phyloP scores from a whole-genome alignment of 2,113 vertebrate species.

The Lipophrys pholis region DNA sequence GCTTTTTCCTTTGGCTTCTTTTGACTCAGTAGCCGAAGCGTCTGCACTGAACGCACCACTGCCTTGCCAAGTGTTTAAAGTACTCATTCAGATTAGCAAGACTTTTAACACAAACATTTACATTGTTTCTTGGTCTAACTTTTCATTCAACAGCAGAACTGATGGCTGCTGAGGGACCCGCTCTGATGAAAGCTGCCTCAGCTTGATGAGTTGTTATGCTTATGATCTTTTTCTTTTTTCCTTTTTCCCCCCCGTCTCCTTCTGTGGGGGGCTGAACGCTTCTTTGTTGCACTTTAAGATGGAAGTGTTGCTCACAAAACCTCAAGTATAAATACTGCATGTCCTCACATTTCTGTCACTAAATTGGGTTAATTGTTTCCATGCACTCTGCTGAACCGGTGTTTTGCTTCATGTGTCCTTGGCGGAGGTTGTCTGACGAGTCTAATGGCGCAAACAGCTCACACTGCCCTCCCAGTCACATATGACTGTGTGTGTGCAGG shows the following conservation, averaged over 20 bases:
- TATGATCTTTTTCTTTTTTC: not conserved
- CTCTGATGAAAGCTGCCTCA: not conserved
- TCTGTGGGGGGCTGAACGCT: not conserved
- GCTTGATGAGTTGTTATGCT: conserved; percentile 11
- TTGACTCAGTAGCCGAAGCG: not conserved
- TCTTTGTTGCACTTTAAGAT: conserved; percentile 6
- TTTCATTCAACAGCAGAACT: not conserved
- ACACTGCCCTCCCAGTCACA: conserved; percentile 4
- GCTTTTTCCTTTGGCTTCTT: not conserved
- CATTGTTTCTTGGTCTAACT: not conserved
- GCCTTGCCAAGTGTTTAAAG: not conserved
- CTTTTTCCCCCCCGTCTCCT: not conserved
- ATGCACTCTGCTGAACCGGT: conserved; percentile 29
- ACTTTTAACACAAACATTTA: not conserved
- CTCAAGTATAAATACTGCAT: conserved; percentile 46
- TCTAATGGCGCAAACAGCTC: conserved; percentile 26
- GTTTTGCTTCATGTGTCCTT: conserved; percentile 21
- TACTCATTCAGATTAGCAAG: not conserved
- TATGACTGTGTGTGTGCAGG: not conserved
- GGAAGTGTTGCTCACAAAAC: conserved; percentile 22
- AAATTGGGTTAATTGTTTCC: conserved; percentile 66
- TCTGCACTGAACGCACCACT: not conserved
- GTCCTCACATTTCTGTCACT: conserved; percentile 43
- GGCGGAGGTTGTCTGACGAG: conserved; percentile 32
- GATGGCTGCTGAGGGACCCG: not conserved